These are phyloP conservation scores for Rhopalosiphum padi DNA, from an alignment of 1,140 invertebrate species.

Conservation along the genomic window DNA sequence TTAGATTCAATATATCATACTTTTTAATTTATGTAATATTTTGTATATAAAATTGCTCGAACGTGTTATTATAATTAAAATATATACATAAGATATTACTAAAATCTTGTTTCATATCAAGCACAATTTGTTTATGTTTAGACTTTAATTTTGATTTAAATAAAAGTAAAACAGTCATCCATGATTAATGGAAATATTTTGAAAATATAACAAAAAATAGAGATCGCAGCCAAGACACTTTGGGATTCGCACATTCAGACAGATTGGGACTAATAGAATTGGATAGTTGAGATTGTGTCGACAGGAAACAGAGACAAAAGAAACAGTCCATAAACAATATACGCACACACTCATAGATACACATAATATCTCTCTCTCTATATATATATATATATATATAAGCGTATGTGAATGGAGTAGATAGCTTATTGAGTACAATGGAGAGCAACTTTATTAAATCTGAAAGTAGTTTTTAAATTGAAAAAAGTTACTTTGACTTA, in stretches of 20 bases:
- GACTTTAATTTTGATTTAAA: not conserved
- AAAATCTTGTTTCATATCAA: not conserved
- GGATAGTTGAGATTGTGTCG: not conserved
- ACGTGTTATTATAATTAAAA: not conserved
- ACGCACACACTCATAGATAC: not conserved
- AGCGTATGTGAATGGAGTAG: not conserved
- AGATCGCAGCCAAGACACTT: not conserved
- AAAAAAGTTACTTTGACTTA: not conserved
- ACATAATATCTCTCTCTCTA: not conserved
- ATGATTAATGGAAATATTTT: not conserved
- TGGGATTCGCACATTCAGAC: not conserved
- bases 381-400: not conserved
- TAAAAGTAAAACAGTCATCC: not conserved
- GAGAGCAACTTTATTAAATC: not conserved
- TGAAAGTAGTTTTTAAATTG: not conserved
- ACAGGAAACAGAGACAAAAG: not conserved
- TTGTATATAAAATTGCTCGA: not conserved
- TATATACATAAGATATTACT: not conserved
- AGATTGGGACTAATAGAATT: conserved; percentile 6
- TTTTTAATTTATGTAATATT: too few species aligned
- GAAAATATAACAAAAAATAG: not conserved
- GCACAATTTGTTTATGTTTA: not conserved
- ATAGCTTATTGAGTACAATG: not conserved
- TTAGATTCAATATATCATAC: too few species aligned
- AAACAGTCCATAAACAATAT: not conserved